Conservation (phyloP, 2,797 vertebrate species). For the Gouania willdenowi region DNA sequence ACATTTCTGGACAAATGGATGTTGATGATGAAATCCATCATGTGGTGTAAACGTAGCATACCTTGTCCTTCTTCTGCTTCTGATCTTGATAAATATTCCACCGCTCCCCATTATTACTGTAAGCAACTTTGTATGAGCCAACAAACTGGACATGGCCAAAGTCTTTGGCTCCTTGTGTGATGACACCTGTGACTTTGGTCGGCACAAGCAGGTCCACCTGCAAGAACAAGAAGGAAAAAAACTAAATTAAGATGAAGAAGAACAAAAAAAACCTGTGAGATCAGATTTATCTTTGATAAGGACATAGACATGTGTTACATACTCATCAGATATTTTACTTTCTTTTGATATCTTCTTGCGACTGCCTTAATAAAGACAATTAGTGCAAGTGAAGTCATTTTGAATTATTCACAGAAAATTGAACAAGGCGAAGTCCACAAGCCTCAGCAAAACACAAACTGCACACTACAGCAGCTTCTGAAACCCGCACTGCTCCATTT, state of each 20-base stretch:
- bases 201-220: slow-evolving; percentile 90
- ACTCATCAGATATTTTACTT: slow-evolving; percentile 46
- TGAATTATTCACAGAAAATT: slow-evolving; percentile 75
- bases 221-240: neutral
- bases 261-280: neutral
- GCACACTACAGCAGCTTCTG: slow-evolving; percentile 58
- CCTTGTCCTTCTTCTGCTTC: slow-evolving; percentile 98
- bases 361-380: slow-evolving; percentile 54
- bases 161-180: slow-evolving; percentile 98
- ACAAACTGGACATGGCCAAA: slow-evolving; percentile 98
- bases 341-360: too few relatives aligned
- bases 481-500: slow-evolving; percentile 45
- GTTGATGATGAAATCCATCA: too few relatives aligned
- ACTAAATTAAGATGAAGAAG: slow-evolving; percentile 2
- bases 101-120: slow-evolving; percentile 89
- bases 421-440: slow-evolving; percentile 58
- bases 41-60: slow-evolving; percentile 50
- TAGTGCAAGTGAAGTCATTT: slow-evolving; percentile 44
- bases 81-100: slow-evolving; percentile 94
- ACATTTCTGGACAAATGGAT: too few relatives aligned
- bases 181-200: slow-evolving; percentile 94
- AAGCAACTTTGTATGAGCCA: slow-evolving; percentile 96
- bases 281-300: slow-evolving; percentile 15
- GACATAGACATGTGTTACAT: too few relatives aligned
- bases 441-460: slow-evolving; percentile 65